Conservation (phyloP, 2,888 invertebrate genomes). For the Campopleginae sp. region DNA sequence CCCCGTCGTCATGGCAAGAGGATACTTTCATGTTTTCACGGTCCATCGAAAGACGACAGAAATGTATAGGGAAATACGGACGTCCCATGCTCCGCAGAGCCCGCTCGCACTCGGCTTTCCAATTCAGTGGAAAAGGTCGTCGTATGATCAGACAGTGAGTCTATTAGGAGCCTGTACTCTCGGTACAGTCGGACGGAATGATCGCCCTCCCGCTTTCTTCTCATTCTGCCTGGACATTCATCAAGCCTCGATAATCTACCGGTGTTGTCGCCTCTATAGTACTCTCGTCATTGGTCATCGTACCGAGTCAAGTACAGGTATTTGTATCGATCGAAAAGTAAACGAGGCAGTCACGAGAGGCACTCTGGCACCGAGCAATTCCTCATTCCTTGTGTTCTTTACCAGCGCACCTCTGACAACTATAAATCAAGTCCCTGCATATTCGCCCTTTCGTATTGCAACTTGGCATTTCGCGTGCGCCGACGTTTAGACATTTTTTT, state of each 20-base stretch:
- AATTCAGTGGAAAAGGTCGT: constrained; percentile 63
- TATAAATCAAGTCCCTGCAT: constrained; percentile 12
- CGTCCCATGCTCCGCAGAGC: constrained; percentile 11
- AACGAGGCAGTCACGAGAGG: constrained; percentile 40
- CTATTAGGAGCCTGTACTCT: constrained; percentile 8
- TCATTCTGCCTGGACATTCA: constrained; percentile 20
- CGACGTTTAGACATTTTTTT: neutral
- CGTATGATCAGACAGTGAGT: constrained; percentile 48
- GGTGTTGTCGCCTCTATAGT: neutral
- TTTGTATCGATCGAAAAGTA: constrained; percentile 43
- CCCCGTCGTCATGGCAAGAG: neutral
- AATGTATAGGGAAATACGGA: constrained; percentile 43
- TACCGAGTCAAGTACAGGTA: constrained; percentile 30
- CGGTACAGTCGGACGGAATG: constrained; percentile 11
- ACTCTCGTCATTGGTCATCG: constrained; percentile 35
- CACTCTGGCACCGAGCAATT: constrained; percentile 23
- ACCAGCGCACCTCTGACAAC: neutral
- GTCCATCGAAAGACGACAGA: constrained; percentile 42
- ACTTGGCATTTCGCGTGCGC: neutral
- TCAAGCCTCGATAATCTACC: constrained; percentile 31
- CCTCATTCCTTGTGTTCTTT: neutral
- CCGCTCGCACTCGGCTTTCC: constrained; percentile 30
- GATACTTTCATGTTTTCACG: constrained; percentile 63
- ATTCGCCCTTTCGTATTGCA: neutral
- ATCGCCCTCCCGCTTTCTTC: constrained; percentile 11